phyloP scores from a whole-genome alignment of 2,888 invertebrate genomes.

The Meliscaeva auricollis region DNA sequence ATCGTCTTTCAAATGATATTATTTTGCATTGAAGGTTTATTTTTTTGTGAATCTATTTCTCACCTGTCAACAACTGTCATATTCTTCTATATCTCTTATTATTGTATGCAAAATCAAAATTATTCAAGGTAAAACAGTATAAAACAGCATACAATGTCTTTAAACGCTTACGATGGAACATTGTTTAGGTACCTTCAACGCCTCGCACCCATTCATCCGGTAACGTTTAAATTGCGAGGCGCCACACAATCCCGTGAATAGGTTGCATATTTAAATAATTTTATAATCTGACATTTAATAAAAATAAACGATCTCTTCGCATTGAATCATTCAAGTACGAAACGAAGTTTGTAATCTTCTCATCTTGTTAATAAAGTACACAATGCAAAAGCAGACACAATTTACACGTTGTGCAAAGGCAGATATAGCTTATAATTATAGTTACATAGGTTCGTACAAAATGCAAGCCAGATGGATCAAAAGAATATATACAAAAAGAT shows the following conservation, averaged over 20 bases:
- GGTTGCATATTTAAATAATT: constrained; percentile 8
- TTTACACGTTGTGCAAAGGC: no score
- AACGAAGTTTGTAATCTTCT: not conserved
- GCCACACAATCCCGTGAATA: constrained; percentile 8
- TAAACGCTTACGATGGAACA: not conserved
- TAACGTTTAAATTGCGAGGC: not conserved
- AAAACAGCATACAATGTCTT: not conserved
- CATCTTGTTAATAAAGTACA: constrained; percentile 22
- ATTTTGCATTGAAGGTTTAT: no score
- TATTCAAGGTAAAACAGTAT: no score
- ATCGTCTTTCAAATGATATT: no score
- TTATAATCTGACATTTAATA: constrained; percentile 50
- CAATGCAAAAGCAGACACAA: not conserved
- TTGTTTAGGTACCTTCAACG: not conserved
- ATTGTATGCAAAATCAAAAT: not conserved
- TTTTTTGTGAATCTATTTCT: no score
- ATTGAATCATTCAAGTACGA: constrained; percentile 31
- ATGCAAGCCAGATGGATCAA: no score
- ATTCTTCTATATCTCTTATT: not conserved
- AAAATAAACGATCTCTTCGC: constrained; percentile 19
- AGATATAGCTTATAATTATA: no score
- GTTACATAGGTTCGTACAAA: no score
- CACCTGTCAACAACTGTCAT: no score
- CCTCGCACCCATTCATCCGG: not conserved
- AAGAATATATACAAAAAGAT: no score